Evolutionary conservation across 1,140 invertebrate genomes (phyloP), one percentile per base, ranked within the genome.

Genomic region (Ostrea edulis): DNA sequence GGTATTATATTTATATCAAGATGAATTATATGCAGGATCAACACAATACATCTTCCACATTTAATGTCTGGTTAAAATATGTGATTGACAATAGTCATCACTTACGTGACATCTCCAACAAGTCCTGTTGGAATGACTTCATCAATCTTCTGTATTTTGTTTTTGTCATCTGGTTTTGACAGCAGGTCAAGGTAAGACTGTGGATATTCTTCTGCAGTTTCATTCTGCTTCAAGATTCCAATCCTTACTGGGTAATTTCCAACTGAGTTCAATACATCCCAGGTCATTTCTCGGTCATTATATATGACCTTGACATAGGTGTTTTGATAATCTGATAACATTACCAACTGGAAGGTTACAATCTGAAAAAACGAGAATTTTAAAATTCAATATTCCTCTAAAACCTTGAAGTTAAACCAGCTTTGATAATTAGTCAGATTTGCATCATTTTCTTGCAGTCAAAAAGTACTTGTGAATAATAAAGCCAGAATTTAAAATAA

Each of bases 261-360:
- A 35, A 87, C 58, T 7, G 53, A 54, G 12, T 77, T 77, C 29
- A 87, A 14, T 8, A 87, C 53, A 51, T 87, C 58, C 86, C 86
- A 87, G 0, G 20, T 29, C 77, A 87, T 82, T 29, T 44, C 82
- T 55, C 82, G 54, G 71, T 87, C 86, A 20, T 58, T 53, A 29
- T 87, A 87, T 52, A 20, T 82, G 9, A 62, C 71, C 25, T 82
- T 55, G 8, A 82, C 52, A 54, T 87, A 82, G n/a, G 71, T 82
- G 52, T 87, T 87, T 20, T 82, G 25, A 52, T 82, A 87, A n/a
- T 87, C 86, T n/a, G 86, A 77, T 52, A 82, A 3, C 20, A 87
- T 29, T 2, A 87, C 81, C 9, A 62, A 52, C 52, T 87, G 86
- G 77, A 87, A 62, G 35, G 86, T 87, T n/a, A 87, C 86, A 22